Base-by-base conservation (phyloP, 2,113 vertebrate genomes). In the Dicaeum eximium region DNA sequence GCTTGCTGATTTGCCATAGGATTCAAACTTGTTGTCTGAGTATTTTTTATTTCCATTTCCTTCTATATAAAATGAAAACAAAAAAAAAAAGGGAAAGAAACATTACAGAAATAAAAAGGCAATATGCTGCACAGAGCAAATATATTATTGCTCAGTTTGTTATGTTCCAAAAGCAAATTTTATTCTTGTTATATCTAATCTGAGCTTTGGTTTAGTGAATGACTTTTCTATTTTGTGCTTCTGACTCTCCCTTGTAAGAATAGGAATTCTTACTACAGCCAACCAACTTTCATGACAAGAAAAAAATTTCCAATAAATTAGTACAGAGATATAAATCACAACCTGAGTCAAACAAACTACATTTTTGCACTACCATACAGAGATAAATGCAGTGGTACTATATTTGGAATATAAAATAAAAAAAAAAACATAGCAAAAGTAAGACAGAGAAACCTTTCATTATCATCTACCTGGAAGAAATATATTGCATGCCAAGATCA, bases 191-290 rank as follows among this genome's bases (percentile, higher is more conserved):
- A 22, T 75, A 74, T 78, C 78, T 94, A 58, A 74, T 90, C 31
- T 86, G 42, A 92, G 13, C 15, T 91, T 66, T 71, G 20, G 37
- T 62, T 86, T 83, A 64, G 21, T 58, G 31, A 54, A 44, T 89
- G 64, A 86, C 60, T 93, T 93, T 83, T 89, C 40, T 70, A 37
- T 89, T 95, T 93, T 80, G 88, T 87, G 37, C 10, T 20, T 71
- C 73, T 82, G 50, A 47, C 23, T 84, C 33, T 78, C 62, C 40
- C 35, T 19, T 53, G 20, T 44, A 50, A 88, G 37, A 83, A 71
- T 7, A 64, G 28, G 10, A 88, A 64, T 90, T 13, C 30, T 85
- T 96, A 38, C 48, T 84, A 62, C 25, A 79, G 33, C 20, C 35
- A 82, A 58, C 11, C 40, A 95, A 38, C 31, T 28, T 64, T 23